Evolutionary conservation across 2,797 vertebrate species (phyloP).

Genomic region (Amblyopsis hoosieri): DNA sequence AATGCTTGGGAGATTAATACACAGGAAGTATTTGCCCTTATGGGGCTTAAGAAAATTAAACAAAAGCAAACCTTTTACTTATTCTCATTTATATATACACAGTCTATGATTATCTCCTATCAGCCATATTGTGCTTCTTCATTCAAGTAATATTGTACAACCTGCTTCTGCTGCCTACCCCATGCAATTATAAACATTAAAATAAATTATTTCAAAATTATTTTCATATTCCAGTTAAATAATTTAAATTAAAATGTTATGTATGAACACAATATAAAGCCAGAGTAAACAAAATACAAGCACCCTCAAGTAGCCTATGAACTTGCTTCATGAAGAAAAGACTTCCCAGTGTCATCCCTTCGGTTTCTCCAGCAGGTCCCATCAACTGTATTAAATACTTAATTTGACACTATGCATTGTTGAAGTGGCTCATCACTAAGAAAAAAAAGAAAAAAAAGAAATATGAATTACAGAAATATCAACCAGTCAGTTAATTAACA

Average conservation of each 20-base stretch:
- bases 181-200: constrained; percentile 33
- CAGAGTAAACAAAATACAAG: background rate
- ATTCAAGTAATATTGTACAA: constrained; percentile 7
- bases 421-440: constrained; percentile 35
- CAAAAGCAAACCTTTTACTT: constrained; percentile 14
- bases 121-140: constrained; percentile 36
- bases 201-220: constrained; percentile 15
- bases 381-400: background rate
- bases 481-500: background rate
- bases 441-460: constrained; percentile 17
- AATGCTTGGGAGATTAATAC: constrained; percentile 17
- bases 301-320: background rate
- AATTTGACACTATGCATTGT: background rate
- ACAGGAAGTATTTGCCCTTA: constrained; percentile 21
- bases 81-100: too few species aligned
- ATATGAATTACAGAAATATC: background rate
- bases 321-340: background rate
- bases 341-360: constrained; percentile 13
- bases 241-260: constrained; percentile 39
- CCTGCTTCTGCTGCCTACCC: constrained; percentile 19
- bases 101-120: constrained; percentile 6
- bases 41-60: constrained; percentile 15
- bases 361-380: background rate
- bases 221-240: constrained; percentile 29
- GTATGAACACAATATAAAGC: constrained; percentile 22